Conservation (phyloP, 2,797 vertebrate genomes). For the Chelon auratus region DNA sequence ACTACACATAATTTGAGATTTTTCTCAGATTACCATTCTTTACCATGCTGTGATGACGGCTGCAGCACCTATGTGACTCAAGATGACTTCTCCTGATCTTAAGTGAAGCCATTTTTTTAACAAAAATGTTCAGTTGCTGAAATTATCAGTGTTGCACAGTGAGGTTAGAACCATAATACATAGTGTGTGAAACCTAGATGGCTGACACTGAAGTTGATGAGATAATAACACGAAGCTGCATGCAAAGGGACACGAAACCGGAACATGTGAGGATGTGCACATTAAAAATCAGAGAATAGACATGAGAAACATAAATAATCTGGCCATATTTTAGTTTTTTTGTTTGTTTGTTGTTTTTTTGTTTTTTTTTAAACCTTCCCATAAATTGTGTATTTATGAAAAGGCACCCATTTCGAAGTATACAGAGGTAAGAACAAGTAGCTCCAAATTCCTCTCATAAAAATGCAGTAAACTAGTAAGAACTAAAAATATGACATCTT, state of each 20-base stretch:
- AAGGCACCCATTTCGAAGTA: slow-evolving; percentile 78
- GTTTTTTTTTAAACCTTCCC: slow-evolving; percentile 77
- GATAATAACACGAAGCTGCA: slow-evolving; percentile 48
- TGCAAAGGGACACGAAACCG: slow-evolving; percentile 51
- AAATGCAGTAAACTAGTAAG: slow-evolving; percentile 53
- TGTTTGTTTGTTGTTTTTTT: slow-evolving; percentile 49
- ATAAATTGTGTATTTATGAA: slow-evolving; percentile 86
- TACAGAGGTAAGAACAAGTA: slow-evolving; percentile 53
- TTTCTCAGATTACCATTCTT: not conserved
- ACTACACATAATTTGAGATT: not conserved
- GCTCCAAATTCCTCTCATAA: slow-evolving; percentile 51
- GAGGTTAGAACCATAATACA: slow-evolving; percentile 20
- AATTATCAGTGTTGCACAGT: slow-evolving; percentile 45
- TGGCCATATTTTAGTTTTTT: slow-evolving; percentile 57
- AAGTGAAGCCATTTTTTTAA: slow-evolving; percentile 40
- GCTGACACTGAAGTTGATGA: slow-evolving; percentile 21
- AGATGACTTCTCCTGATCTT: not conserved
- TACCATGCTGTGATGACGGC: not conserved
- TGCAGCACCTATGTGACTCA: not conserved
- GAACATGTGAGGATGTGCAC: slow-evolving; percentile 59
- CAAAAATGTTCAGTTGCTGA: slow-evolving; percentile 20
- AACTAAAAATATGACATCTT: slow-evolving; percentile 40
- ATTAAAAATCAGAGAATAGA: slow-evolving; percentile 28
- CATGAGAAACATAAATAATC: slow-evolving; percentile 34
- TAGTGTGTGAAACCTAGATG: slow-evolving; percentile 17